Conservation (phyloP, 2,797 vertebrate genomes). For the Chloroceryle amazona region DNA sequence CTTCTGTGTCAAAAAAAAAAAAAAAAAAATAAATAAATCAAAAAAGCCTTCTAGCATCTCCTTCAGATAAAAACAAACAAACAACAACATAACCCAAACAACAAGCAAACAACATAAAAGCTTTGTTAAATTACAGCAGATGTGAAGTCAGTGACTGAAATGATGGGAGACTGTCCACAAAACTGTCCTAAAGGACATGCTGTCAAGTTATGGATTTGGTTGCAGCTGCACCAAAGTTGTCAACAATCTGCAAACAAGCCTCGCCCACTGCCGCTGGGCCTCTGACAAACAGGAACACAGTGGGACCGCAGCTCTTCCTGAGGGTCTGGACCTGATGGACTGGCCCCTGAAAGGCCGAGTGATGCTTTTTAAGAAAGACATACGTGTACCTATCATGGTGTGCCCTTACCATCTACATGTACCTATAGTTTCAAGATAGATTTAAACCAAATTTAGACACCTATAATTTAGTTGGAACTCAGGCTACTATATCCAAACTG, state of each 20-base stretch:
- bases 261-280: background rate
- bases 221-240: background rate
- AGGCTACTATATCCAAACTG: background rate
- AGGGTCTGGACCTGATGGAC: background rate
- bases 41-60: background rate
- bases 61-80: background rate
- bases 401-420: background rate
- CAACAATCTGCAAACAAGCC: background rate
- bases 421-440: background rate
- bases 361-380: background rate
- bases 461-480: background rate
- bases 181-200: accelerated
- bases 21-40: no score
- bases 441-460: background rate
- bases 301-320: background rate
- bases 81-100: no score
- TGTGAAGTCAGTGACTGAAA: background rate
- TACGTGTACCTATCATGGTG: accelerated
- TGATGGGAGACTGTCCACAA: background rate
- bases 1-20: background rate
- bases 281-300: accelerated
- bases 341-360: background rate
- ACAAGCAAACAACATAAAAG: background rate
- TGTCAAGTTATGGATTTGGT: background rate
- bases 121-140: background rate